Evolutionary conservation across 2,113 vertebrate species (phyloP).

Genomic region (Labrus mixtus): DNA sequence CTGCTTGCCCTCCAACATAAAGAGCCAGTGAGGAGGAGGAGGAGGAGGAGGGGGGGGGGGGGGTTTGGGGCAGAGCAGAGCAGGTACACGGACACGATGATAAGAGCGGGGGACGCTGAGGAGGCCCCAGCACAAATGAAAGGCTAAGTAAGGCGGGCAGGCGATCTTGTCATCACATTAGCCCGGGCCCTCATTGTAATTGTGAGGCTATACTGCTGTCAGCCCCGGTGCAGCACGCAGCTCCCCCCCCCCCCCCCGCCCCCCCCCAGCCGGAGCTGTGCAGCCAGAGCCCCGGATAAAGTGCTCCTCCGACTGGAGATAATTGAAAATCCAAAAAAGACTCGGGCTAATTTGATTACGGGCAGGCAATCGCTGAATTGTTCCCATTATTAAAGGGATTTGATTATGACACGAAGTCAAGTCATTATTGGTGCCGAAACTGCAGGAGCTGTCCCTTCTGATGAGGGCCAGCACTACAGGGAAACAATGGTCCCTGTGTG

Average conservation of each 20-base stretch:
- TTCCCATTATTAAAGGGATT: conserved; percentile 94
- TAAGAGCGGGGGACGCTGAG: conserved; percentile 42
- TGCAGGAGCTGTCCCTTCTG: conserved; percentile 69
- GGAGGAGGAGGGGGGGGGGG: conserved; percentile 12
- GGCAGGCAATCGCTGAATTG: conserved; percentile 89
- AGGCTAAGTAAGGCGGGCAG: conserved; percentile 72
- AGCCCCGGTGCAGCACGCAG: conserved; percentile 62
- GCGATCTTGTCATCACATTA: conserved; percentile 78
- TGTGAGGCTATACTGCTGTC: conserved; percentile 79
- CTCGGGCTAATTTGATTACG: conserved; percentile 96
- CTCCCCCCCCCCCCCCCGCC: conserved; percentile 55
- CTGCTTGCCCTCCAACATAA: conserved; percentile 25
- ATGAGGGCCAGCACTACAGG: conserved; percentile 57
- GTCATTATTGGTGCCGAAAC: conserved; percentile 80
- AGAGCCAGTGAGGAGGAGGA: conserved; percentile 39
- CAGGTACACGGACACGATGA: conserved; percentile 52
- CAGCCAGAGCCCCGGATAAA: conserved; percentile 80
- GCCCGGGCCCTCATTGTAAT: conserved; percentile 68
- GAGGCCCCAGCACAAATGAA: conserved; percentile 65
- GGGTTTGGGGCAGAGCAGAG: conserved; percentile 40
- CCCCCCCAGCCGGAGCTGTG: conserved; percentile 52
- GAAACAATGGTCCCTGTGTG: conserved; percentile 33
- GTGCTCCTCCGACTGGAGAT: conserved; percentile 87
- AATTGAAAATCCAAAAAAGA: conserved; percentile 97
- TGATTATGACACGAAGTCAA: conserved; percentile 92